These are phyloP conservation scores for Valencia hispanica DNA, from an alignment of 2,797 vertebrate species.

Conservation along the genomic window DNA sequence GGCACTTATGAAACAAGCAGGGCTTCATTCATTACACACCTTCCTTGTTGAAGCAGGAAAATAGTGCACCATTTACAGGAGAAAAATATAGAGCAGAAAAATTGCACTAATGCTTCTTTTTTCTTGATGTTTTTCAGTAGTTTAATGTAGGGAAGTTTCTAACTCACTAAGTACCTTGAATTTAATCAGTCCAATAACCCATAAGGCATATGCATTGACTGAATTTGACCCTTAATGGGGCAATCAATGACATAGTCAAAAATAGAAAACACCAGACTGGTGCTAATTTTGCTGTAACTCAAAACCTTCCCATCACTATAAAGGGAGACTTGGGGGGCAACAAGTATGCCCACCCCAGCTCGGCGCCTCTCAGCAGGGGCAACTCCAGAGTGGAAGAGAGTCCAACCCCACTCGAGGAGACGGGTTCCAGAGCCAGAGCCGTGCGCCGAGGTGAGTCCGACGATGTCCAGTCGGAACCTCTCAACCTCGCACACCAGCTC, in stretches of 20 bases:
- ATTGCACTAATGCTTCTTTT: background rate
- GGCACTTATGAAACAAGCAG: background rate
- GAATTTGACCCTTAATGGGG: background rate
- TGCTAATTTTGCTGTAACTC: background rate
- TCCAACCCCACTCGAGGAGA: too few species aligned
- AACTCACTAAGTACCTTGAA: slow-evolving; percentile 33
- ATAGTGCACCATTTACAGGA: background rate
- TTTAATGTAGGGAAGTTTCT: slow-evolving; percentile 14
- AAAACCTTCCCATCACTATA: background rate
- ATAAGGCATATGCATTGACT: slow-evolving; percentile 16
- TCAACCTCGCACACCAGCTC: too few species aligned
- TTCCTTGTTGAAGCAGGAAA: slow-evolving; percentile 3
- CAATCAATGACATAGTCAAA: background rate
- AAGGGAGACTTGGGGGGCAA: background rate
- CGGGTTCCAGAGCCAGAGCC: too few species aligned
- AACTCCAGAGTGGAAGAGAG: too few species aligned
- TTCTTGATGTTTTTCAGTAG: background rate
- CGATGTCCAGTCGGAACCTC: too few species aligned
- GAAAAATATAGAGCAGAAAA: background rate
- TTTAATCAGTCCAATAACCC: slow-evolving; percentile 41
- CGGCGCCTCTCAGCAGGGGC: too few species aligned
- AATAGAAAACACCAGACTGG: background rate
- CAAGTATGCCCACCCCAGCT: too few species aligned
- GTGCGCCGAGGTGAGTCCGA: too few species aligned
- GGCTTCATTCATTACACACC: slow-evolving; percentile 10